Evolutionary conservation across 2,113 vertebrate species (phyloP).

Genomic region (Ictidomys tridecemlineatus): DNA sequence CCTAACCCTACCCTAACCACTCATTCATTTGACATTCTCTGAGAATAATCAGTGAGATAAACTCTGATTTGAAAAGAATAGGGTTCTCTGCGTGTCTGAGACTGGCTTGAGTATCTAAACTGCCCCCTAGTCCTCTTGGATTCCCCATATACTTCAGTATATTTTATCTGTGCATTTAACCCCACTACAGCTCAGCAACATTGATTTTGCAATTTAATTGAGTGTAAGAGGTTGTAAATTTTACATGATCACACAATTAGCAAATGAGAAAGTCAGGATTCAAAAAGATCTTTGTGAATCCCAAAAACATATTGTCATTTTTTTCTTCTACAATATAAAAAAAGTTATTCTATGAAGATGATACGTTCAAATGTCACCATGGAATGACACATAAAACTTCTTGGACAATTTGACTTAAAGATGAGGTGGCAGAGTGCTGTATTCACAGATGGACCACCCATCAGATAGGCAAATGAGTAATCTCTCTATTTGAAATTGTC

Average conservation of each 20-base stretch:
- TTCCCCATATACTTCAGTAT: background rate
- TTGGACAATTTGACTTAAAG: background rate
- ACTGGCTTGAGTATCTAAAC: background rate
- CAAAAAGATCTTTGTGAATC: conserved; percentile 5
- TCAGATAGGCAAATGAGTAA: background rate
- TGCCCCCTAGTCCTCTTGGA: background rate
- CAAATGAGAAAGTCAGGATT: background rate
- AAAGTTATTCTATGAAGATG: background rate
- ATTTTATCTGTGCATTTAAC: background rate
- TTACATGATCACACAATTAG: background rate
- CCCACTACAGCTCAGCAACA: background rate
- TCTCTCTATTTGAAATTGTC: background rate
- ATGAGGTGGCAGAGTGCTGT: background rate
- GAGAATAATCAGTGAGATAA: background rate
- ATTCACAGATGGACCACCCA: background rate
- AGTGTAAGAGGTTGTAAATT: background rate
- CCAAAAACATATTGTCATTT: background rate
- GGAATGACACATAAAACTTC: background rate
- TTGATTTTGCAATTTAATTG: background rate
- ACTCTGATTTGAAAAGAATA: background rate
- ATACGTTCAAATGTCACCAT: background rate
- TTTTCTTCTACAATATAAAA: background rate
- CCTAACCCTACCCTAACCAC: background rate
- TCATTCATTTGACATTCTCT: background rate
- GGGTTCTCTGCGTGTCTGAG: background rate